Conservation (phyloP, 2,113 vertebrate species). For the Onychorhynchus coronatus region DNA sequence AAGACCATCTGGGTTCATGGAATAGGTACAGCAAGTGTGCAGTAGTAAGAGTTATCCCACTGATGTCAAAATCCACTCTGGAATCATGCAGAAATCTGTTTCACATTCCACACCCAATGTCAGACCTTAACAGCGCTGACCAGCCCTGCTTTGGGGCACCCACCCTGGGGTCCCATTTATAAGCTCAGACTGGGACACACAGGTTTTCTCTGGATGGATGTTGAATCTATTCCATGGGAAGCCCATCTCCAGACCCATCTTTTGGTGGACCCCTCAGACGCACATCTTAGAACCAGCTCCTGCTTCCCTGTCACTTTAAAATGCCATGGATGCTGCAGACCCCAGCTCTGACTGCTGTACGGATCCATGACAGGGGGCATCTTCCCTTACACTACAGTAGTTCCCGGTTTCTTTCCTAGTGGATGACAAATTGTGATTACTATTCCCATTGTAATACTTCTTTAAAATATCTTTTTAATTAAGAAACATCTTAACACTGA, state of each 20-base stretch:
- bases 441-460: background rate
- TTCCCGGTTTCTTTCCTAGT: background rate
- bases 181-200: background rate
- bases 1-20: background rate
- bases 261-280: background rate
- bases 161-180: background rate
- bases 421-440: background rate
- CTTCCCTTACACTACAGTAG: background rate
- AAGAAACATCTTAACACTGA: background rate
- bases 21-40: background rate
- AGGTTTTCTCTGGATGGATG: background rate
- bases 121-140: background rate
- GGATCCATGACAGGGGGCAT: background rate
- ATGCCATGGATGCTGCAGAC: background rate
- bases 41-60: background rate
- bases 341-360: background rate
- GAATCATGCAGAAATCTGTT: background rate
- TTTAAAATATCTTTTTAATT: background rate
- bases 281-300: background rate
- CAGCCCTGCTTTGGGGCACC: background rate
- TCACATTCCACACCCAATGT: background rate
- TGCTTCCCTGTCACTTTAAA: background rate
- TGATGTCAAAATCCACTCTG: background rate
- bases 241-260: background rate
- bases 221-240: background rate